Evolutionary conservation across 2,113 vertebrate genomes (phyloP).

Genomic region (Sphaerodactylus townsendi): DNA sequence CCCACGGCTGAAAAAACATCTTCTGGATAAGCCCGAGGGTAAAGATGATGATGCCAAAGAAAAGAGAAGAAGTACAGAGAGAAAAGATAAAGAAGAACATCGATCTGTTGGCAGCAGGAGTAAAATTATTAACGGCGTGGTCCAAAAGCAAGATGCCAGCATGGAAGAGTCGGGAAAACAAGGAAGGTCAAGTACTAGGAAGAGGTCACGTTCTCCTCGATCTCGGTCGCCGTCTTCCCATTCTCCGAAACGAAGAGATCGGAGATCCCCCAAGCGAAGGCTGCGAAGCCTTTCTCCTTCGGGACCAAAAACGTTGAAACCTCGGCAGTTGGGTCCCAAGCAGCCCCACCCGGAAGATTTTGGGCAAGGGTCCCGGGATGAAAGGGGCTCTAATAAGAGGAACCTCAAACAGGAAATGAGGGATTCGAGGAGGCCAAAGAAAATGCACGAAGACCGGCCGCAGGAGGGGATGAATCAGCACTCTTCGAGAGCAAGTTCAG

Average conservation of each 20-base stretch:
- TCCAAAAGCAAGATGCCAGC: conserved; percentile 80
- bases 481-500: conserved; percentile 75
- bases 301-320: conserved; percentile 80
- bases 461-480: conserved; percentile 75
- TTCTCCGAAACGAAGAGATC: conserved; percentile 90
- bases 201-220: conserved; percentile 86
- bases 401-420: conserved; percentile 76
- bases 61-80: conserved; percentile 84
- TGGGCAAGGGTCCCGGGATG: conserved; percentile 74
- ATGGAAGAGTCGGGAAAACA: conserved; percentile 79
- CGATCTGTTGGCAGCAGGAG: conserved; percentile 76
- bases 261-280: conserved; percentile 87
- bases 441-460: conserved; percentile 81
- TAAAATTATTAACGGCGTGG: conserved; percentile 85
- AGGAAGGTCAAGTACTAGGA: conserved; percentile 82
- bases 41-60: conserved; percentile 86
- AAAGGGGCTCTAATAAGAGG: conserved; percentile 80
- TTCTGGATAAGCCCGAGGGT: conserved; percentile 81
- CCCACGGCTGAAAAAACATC: conserved; percentile 87
- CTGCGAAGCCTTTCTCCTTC: conserved; percentile 85
- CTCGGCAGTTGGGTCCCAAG: conserved; percentile 74
- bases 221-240: conserved; percentile 82
- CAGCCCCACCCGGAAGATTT: conserved; percentile 77
- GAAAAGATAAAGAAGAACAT: conserved; percentile 88
- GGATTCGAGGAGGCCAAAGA: conserved; percentile 84